Evolutionary conservation across 2,888 invertebrate genomes (phyloP).

Genomic region (Stomorhina lunata): DNA sequence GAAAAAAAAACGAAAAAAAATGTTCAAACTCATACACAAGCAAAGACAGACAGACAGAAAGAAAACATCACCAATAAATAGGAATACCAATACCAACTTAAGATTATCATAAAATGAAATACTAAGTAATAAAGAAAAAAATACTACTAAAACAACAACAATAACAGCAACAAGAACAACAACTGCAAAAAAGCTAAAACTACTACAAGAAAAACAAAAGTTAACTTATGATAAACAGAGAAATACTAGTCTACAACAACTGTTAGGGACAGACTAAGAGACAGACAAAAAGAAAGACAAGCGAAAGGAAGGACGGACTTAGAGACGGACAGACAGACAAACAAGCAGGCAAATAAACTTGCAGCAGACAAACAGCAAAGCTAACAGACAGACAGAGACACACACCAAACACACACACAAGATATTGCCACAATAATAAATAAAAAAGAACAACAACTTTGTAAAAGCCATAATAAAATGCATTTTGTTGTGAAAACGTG

Average conservation of each 20-base stretch:
- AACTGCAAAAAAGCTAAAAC: constrained; percentile 1
- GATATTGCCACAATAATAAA: constrained; percentile 26
- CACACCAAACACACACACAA: neutral
- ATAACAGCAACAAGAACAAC: too few relatives aligned
- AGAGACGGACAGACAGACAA: neutral
- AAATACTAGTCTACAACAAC: neutral
- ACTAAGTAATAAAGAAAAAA: neutral
- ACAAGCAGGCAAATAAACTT: too few relatives aligned
- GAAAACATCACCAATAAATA: neutral
- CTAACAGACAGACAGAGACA: neutral
- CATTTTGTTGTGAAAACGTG: too few relatives aligned
- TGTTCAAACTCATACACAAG: neutral
- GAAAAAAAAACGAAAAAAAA: neutral
- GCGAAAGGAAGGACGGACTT: neutral
- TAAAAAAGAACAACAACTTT: constrained; percentile 18
- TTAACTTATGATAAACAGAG: constrained; percentile 28
- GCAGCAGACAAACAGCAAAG: neutral
- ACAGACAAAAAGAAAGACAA: neutral
- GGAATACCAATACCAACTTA: neutral
- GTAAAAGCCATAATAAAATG: constrained; percentile 22
- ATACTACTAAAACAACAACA: neutral
- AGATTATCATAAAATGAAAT: constrained; percentile 18
- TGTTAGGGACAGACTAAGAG: neutral
- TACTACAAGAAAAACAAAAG: constrained; percentile 14
- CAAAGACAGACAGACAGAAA: neutral